Base-by-base conservation (phyloP, 2,797 vertebrate species). In the Chanos chanos region DNA sequence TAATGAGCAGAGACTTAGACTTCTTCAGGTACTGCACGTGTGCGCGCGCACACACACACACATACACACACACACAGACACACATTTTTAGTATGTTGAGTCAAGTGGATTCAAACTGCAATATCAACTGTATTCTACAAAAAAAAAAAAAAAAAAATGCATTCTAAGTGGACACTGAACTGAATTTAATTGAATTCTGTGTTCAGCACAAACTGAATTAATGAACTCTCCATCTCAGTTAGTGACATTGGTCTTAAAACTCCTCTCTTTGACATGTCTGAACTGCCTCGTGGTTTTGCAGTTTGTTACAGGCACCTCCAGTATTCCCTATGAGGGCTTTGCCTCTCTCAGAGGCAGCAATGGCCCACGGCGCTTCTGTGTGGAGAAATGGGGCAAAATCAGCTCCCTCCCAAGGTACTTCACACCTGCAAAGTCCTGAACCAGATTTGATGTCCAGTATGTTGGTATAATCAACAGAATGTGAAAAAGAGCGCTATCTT, bases 341-440 rank as follows among this genome's bases (percentile, higher is more conserved):
- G 94, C 96, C 3, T 93, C 95, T 30, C 89, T 98, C 3, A 84
- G 96, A 27, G 96, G 96, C 16, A 99, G 95, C 81, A 98, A 98
- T 0, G 96, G 96, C 22, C 96, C 96, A 0, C 91, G 96, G 24
- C 86, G 94, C 47, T 99, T 99, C 85, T 98, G 96, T 16, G 94
- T 99, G 60, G 96, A 99, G 77, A 98, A 98, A 80, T 99, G 95
- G 96, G 96, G 96, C 1, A 98, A 97, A 80, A 90, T 96, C 78
- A 94, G 94, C 1, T 92, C 96, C 18, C 87, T 99, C 64, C 96
- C 96, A 77, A 94, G 95, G 95, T 99, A 89, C 33, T 22, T 39
- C 41, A n/a, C n/a, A n/a, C n/a, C n/a, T n/a, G n/a, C n/a, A n/a
- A n/a, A n/a, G n/a, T n/a, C n/a, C n/a, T n/a, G n/a, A n/a, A n/a